These are phyloP conservation scores for Drosophila peninsularis DNA, from an alignment of 2,888 invertebrate genomes.

Conservation along the genomic window DNA sequence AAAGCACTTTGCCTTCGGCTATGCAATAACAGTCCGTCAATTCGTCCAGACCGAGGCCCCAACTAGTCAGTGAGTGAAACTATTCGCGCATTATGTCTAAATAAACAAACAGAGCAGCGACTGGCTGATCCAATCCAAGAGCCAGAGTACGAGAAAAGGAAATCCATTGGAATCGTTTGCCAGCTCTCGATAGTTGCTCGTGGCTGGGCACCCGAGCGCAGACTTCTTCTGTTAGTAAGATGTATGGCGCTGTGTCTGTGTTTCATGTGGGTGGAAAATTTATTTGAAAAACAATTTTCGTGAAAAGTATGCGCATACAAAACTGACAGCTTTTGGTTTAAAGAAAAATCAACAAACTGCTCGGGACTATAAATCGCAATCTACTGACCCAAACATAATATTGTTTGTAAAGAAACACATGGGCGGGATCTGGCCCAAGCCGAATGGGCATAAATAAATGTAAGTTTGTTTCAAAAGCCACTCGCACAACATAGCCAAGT, in stretches of 20 bases:
- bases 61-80: constrained; percentile 70
- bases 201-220: constrained; percentile 7
- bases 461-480: constrained; percentile 1
- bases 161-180: constrained; percentile 51
- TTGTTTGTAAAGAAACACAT: constrained; percentile 59
- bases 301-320: constrained; percentile 78
- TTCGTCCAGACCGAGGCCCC: constrained; percentile 47
- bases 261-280: constrained; percentile 65
- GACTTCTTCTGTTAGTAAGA: constrained; percentile 47
- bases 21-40: constrained; percentile 52
- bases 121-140: constrained; percentile 38
- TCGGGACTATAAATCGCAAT: constrained; percentile 69
- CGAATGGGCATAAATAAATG: constrained; percentile 27
- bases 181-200: constrained; percentile 35
- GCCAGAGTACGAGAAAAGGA: constrained; percentile 22
- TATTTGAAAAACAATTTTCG: constrained; percentile 78
- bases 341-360: constrained; percentile 72
- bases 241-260: constrained; percentile 59
- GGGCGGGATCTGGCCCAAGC: constrained; percentile 32
- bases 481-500: neutral
- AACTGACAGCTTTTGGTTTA: constrained; percentile 72
- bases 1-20: constrained; percentile 54
- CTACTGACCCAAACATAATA: constrained; percentile 63
- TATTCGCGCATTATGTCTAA: constrained; percentile 79
- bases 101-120: constrained; percentile 68